Evolutionary conservation across 2,888 invertebrate species (phyloP).

Genomic region (Arrhopalites spinosus): DNA sequence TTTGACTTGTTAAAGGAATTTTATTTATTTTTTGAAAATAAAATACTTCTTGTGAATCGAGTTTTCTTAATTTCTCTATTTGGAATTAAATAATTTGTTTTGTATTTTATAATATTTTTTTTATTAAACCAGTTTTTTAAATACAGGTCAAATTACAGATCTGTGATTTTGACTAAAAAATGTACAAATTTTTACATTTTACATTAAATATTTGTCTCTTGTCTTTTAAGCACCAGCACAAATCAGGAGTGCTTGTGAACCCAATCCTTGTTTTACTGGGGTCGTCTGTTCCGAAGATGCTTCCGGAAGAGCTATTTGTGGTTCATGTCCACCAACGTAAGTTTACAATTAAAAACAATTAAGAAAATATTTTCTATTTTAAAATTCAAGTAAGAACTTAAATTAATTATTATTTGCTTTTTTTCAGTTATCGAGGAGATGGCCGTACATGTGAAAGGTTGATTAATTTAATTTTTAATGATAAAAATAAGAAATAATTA

Average conservation of each 20-base stretch:
- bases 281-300: constrained; percentile 62
- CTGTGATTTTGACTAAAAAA: no score
- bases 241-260: constrained; percentile 5
- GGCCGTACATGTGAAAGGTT: no score
- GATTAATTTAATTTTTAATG: no score
- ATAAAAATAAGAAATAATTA: no score
- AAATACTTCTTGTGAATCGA: neutral
- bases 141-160: no score
- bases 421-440: no score
- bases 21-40: neutral
- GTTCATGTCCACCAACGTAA: constrained; percentile 72
- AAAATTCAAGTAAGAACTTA: no score
- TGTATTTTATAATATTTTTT: neutral
- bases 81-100: neutral
- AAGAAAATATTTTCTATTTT: no score
- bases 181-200: neutral
- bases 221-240: constrained; percentile 8
- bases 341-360: no score
- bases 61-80: constrained; percentile 1
- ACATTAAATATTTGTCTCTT: neutral
- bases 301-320: constrained; percentile 73
- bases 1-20: neutral
- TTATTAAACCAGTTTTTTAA: no score
- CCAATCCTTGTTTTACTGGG: constrained; percentile 72
- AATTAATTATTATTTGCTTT: no score